A percentile compares a stretch with the other conserved stretches of the same genome.
These are phyloP conservation scores for Embidobia sp. DNA, from an alignment of 2,888 invertebrate species.

Conservation along the genomic window DNA sequence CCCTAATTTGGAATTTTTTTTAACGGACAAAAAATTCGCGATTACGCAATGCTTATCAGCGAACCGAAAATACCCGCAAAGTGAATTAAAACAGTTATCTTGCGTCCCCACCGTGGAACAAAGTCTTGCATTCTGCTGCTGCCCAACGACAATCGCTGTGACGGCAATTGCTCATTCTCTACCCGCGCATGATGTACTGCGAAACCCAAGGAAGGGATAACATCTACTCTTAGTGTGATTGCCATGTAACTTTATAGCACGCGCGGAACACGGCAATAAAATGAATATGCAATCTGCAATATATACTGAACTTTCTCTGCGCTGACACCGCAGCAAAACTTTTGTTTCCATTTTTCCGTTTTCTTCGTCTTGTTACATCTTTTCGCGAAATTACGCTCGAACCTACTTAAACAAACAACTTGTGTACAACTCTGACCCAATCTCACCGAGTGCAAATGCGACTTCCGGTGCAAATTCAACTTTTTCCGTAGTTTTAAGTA, in stretches of 20 bases:
- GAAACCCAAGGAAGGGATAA: conserved; percentile 74
- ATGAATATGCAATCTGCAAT: conserved; percentile 73
- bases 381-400: too few species aligned
- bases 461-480: too few species aligned
- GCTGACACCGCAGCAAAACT: conserved; percentile 26
- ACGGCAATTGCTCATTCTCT: conserved; percentile 48
- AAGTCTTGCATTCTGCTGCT: conserved; percentile 38
- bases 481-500: too few species aligned
- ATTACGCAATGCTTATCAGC: too few species aligned
- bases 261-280: conserved; percentile 72
- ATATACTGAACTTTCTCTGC: conserved; percentile 61
- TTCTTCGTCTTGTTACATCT: too few species aligned
- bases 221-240: conserved; percentile 80
- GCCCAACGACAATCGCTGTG: conserved; percentile 29
- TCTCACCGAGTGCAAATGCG: too few species aligned
- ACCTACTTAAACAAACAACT: too few species aligned
- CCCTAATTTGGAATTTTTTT: too few species aligned
- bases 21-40: too few species aligned
- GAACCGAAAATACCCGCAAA: conserved; percentile 16
- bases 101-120: background rate
- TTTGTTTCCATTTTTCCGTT: conserved; percentile 30
- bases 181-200: conserved; percentile 47
- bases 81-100: conserved; percentile 32
- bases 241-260: conserved; percentile 78
- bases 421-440: too few species aligned